phyloP scores from a whole-genome alignment of 2,797 vertebrate genomes.

The Ctenopoma kingsleyae region DNA sequence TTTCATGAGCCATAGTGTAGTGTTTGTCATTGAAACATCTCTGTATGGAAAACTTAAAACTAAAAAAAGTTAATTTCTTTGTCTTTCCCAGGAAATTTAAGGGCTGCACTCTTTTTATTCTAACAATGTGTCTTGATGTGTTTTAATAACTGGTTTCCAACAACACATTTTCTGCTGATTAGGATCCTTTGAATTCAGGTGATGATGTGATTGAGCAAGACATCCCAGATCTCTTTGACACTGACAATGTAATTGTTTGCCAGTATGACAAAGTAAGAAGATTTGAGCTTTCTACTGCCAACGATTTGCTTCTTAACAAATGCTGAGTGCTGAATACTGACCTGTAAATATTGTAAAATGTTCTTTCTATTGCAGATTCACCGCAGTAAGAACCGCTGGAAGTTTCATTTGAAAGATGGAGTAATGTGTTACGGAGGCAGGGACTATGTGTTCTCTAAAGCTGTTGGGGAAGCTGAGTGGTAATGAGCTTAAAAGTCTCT shows the following conservation, averaged over 20 bases:
- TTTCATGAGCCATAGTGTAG: background rate
- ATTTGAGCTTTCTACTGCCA: background rate
- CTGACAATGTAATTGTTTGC: constrained; percentile 95
- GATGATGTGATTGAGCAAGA: constrained; percentile 98
- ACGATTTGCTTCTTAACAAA: constrained; percentile 1
- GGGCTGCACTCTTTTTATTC: background rate
- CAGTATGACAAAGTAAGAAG: constrained; percentile 96
- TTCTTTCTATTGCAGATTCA: constrained; percentile 88
- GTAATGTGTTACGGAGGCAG: constrained; percentile 94
- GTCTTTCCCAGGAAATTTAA: background rate
- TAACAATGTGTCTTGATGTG: constrained; percentile 6
- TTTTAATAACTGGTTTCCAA: background rate
- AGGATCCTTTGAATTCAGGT: constrained; percentile 98
- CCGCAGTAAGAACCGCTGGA: constrained; percentile 98
- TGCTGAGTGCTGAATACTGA: background rate
- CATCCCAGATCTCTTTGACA: constrained; percentile 95
- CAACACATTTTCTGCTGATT: constrained; percentile 22
- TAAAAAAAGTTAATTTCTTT: background rate
- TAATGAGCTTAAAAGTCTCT: constrained; percentile 73
- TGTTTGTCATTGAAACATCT: background rate
- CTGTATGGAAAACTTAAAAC: background rate
- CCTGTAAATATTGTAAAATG: background rate
- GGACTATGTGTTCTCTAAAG: constrained; percentile 97
- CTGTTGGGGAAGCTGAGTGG: constrained; percentile 97
- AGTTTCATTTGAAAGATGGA: constrained; percentile 96